phyloP scores from a whole-genome alignment of 2,797 vertebrate species.

The Danio choprae region DNA sequence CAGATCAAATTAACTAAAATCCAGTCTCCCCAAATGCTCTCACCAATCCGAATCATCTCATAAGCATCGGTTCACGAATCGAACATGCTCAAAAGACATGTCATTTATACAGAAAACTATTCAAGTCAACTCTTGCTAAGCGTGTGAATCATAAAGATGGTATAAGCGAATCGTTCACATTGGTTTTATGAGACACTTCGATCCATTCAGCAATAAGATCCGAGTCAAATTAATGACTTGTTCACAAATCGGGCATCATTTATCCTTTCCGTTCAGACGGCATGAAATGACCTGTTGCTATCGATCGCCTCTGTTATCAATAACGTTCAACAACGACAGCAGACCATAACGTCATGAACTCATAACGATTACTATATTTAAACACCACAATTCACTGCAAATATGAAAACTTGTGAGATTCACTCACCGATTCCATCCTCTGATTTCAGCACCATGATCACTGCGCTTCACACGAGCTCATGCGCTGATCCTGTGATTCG shows the following conservation, averaged over 20 bases:
- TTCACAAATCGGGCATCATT: background rate
- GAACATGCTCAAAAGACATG: background rate
- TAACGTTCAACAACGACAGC: background rate
- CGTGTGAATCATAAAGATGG: no score
- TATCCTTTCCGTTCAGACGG: background rate
- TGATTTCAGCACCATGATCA: conserved; percentile 78
- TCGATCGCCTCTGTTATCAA: background rate
- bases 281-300: conserved; percentile 36
- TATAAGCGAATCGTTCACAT: background rate
- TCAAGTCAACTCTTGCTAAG: no score
- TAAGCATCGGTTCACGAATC: background rate
- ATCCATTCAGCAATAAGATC: background rate
- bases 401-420: background rate
- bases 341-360: background rate
- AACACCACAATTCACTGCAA: background rate
- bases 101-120: background rate
- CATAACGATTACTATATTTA: background rate
- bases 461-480: conserved; percentile 7
- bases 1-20: background rate
- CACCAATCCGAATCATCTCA: background rate
- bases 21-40: background rate
- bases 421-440: conserved; percentile 82
- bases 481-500: background rate
- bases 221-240: background rate
- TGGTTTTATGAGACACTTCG: background rate